Percentiles rank a stretch among this genome's conserved stretches.
Conservation (phyloP, 2,888 invertebrate genomes). For the Ferdinandea cuprea region DNA sequence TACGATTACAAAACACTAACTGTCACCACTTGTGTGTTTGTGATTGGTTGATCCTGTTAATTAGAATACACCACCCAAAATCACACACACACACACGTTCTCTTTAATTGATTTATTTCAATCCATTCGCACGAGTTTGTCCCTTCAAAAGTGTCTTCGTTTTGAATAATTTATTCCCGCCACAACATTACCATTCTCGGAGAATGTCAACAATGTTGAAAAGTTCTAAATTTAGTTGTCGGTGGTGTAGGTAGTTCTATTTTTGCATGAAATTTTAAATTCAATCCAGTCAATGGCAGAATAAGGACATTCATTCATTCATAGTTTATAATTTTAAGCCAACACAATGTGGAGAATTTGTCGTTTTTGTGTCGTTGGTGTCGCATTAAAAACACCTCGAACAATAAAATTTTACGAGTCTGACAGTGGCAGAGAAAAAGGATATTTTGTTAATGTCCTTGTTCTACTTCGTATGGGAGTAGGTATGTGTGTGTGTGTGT, state of each 20-base stretch:
- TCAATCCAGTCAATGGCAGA: background rate
- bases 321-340: constrained; percentile 30
- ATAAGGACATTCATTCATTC: constrained; percentile 5
- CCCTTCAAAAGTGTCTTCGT: background rate
- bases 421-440: background rate
- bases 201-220: background rate
- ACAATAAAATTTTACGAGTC: constrained; percentile 22
- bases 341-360: constrained; percentile 11
- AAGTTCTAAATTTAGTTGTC: constrained; percentile 24
- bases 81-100: constrained; percentile 39
- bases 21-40: constrained; percentile 17
- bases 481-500: background rate
- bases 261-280: background rate
- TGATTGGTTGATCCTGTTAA: constrained; percentile 28
- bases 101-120: constrained; percentile 45
- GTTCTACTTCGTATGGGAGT: background rate
- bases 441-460: background rate
- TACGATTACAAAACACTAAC: constrained; percentile 62
- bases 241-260: background rate
- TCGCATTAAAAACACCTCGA: constrained; percentile 19
- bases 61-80: constrained; percentile 42
- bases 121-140: constrained; percentile 19
- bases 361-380: constrained; percentile 1
- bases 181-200: no score
- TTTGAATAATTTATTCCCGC: constrained; percentile 42